Evolutionary conservation across 2,797 vertebrate species (phyloP).

Genomic region (Eulemur mongoz): DNA sequence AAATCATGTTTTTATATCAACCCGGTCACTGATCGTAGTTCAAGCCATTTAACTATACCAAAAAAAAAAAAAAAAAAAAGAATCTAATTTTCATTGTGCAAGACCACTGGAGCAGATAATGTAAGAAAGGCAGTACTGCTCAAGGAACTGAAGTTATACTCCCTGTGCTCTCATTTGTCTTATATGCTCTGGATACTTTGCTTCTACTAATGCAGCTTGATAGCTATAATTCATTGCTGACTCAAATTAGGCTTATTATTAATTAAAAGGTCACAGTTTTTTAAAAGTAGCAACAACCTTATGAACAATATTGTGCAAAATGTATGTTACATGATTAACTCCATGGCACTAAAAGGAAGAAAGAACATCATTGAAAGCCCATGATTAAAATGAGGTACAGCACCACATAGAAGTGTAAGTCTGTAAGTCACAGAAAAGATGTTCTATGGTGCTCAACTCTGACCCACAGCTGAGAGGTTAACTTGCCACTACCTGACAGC

Average conservation of each 20-base stretch:
- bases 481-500: not conserved
- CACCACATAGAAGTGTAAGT: accelerated
- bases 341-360: not conserved
- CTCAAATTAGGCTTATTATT: not conserved
- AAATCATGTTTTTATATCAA: not conserved
- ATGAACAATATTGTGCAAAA: not conserved
- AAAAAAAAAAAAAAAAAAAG: not conserved
- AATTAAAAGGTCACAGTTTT: not conserved
- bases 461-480: not conserved
- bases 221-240: not conserved
- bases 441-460: not conserved
- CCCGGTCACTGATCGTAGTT: not conserved
- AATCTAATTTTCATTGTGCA: not conserved
- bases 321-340: not conserved
- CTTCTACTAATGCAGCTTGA: not conserved
- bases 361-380: not conserved
- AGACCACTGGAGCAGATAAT: not conserved
- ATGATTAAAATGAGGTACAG: not conserved
- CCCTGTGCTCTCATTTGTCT: not conserved
- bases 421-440: not conserved
- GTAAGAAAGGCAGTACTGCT: not conserved
- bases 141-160: not conserved
- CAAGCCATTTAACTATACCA: not conserved
- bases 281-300: not conserved
- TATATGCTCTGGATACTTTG: not conserved